Conservation (phyloP, 2,888 invertebrate genomes). For the Polydrusus cervinus region DNA sequence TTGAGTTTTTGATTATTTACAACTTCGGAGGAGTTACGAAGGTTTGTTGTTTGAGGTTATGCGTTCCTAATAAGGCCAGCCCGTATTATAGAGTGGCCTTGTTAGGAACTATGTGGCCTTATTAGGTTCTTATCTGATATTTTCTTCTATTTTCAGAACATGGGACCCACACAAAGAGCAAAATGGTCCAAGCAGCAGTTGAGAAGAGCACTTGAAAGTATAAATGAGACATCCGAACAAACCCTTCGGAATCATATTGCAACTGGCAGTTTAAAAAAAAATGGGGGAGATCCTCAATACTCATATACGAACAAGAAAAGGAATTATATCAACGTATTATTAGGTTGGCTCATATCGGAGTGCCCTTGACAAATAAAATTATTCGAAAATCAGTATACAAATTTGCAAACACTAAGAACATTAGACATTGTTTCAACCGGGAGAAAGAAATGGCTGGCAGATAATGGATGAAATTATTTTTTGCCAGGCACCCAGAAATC, state of each 20-base stretch:
- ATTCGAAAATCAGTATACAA: conserved; percentile 4
- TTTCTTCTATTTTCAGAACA: conserved; percentile 32
- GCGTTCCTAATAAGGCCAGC: background rate
- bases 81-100: conserved; percentile 31
- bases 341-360: background rate
- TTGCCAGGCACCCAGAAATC: conserved; percentile 11
- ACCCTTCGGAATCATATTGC: background rate
- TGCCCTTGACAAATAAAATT: conserved; percentile 1
- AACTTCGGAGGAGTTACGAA: conserved; percentile 23
- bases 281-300: background rate
- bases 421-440: background rate
- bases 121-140: conserved; percentile 29
- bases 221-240: background rate
- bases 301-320: background rate
- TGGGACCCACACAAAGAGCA: conserved; percentile 32
- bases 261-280: background rate
- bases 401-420: background rate
- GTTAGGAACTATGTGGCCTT: conserved; percentile 26
- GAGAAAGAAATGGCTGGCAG: conserved; percentile 13
- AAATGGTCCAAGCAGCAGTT: conserved; percentile 34
- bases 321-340: background rate
- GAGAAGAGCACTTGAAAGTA: conserved; percentile 30
- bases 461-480: conserved; percentile 22
- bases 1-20: conserved; percentile 30
- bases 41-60: conserved; percentile 33